phyloP scores from a whole-genome alignment of 2,113 vertebrate species.

The Hyperopisus bebe region DNA sequence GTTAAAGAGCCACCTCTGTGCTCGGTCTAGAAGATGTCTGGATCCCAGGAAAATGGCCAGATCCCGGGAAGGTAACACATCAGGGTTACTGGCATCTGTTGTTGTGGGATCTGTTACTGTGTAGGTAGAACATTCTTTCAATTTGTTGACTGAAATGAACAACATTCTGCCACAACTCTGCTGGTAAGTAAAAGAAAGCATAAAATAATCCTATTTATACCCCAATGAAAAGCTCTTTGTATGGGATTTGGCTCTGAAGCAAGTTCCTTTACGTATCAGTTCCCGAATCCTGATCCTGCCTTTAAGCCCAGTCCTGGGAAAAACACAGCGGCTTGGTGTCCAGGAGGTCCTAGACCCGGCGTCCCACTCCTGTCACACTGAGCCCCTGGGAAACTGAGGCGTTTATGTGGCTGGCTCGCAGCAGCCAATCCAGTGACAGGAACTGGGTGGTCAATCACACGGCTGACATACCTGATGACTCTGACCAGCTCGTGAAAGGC shows the following conservation, averaged over 20 bases:
- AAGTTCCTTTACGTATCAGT: background rate
- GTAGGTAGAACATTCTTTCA: background rate
- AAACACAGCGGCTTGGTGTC: background rate
- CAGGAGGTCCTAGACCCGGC: no score
- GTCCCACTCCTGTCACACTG: background rate
- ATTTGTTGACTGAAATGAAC: background rate
- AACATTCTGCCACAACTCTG: background rate
- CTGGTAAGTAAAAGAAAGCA: background rate
- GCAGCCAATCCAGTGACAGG: background rate
- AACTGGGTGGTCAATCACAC: background rate
- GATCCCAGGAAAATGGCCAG: background rate
- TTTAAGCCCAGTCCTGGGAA: constrained; percentile 1
- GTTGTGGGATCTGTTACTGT: background rate
- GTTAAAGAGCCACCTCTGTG: background rate
- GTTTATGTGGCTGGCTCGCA: background rate
- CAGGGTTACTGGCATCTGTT: background rate
- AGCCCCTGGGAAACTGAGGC: background rate
- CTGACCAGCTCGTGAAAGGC: constrained; percentile 95
- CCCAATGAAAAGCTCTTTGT: background rate
- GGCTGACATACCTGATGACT: constrained; percentile 81
- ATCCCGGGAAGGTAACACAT: background rate
- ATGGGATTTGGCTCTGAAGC: background rate
- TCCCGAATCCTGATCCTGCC: background rate
- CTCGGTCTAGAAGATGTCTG: background rate
- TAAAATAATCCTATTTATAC: constrained; percentile 9